Percentiles rank a stretch among this genome's conserved stretches.
Conservation (phyloP, 2,888 invertebrate species). For the Ecliptopera silaceata region DNA sequence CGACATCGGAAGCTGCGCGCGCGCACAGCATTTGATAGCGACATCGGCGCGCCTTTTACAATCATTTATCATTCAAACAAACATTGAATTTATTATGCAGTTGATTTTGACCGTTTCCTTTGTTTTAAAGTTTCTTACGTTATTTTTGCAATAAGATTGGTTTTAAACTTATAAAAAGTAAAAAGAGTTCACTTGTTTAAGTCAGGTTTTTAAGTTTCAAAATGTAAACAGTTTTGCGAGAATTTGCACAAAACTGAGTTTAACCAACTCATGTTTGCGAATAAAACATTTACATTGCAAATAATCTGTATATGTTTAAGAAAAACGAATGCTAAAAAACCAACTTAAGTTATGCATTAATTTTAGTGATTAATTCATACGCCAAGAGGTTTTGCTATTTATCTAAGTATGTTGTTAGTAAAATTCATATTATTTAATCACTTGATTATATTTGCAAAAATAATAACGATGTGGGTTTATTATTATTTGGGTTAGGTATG, state of each 20-base stretch:
- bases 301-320: not conserved
- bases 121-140: not conserved
- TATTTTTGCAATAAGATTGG: not conserved
- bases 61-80: conserved; percentile 17
- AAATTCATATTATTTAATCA: too few species aligned
- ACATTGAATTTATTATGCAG: not conserved
- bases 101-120: not conserved
- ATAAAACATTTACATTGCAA: not conserved
- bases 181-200: not conserved
- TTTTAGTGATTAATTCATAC: too few species aligned
- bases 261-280: not conserved
- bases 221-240: not conserved
- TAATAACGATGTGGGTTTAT: too few species aligned
- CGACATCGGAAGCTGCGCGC: conserved; percentile 43
- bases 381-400: too few species aligned
- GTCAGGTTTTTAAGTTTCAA: not conserved
- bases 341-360: not conserved
- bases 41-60: conserved; percentile 16
- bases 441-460: too few species aligned
- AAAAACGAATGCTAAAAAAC: not conserved
- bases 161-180: not conserved
- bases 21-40: conserved; percentile 44
- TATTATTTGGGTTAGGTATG: too few species aligned
- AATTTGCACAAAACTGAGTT: too few species aligned
- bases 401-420: too few species aligned